Base-by-base conservation (phyloP, 2,113 vertebrate genomes). In the Gnathonemus longibarbis region DNA sequence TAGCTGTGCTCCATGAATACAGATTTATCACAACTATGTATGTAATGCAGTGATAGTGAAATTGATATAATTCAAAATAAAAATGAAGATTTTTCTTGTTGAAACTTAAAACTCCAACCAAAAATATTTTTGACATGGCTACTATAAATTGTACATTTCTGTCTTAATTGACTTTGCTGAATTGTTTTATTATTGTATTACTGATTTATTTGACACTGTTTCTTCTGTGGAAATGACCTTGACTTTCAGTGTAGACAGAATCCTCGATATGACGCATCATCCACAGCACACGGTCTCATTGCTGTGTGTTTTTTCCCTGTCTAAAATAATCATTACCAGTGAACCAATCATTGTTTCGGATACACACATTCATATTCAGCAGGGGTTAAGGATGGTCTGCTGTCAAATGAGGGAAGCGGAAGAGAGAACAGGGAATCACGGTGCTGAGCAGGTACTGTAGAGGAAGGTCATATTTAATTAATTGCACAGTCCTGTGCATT, bases 381-480 rank as follows among this genome's bases (percentile, higher is more conserved):
- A 58, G 77, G 50, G 89, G 89, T 87, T 86, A 86, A 86, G 89
- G 83, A 58, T 53, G 15, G 19, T 90, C 13, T 46, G 27, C 49
- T 27, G 17, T 21, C n/a, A 66, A 84, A 86, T n/a, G 50, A 45
- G 56, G 83, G 39, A 19, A 85, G 27, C 21, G 19, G 45, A 70
- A 66, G 13, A 39, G 74, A 42, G 50, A 52, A 46, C 49, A 50
- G 27, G 27, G 52, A 66, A 88, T 66, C 49, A 74, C 77, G 50
- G 45, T 39, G 27, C n/a, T 27, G 87, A 62, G 49, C 27, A 84
- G 52, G 77, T n/a, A n/a, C n/a, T n/a, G n/a, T 77, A 84, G 70
- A 90, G 90, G 87, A 90, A 86, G 89, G 86, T 92, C 88, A 49
- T 80, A 35, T 89, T 91, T 92, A 91, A 91, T 91, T 91, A 91